Conservation (phyloP, 2,888 invertebrate species). For the Griposia aprilina region DNA sequence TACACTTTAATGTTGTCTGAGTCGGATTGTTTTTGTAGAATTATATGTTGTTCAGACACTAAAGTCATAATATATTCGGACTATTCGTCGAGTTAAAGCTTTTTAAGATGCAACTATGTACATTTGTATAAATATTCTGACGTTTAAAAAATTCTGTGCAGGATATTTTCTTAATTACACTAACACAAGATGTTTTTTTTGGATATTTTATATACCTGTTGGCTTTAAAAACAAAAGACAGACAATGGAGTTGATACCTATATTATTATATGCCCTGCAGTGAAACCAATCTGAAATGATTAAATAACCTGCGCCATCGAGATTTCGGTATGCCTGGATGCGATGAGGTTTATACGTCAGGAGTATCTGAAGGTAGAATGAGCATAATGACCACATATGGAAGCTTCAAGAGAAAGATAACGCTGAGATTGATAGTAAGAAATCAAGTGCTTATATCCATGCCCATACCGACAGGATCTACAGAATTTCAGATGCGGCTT, state of each 20-base stretch:
- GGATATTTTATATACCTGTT: neutral
- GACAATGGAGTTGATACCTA: no score
- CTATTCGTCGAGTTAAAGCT: neutral
- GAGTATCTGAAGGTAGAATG: neutral
- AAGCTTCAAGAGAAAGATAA: neutral
- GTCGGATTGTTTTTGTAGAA: slow-evolving; percentile 6
- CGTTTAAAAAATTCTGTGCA: neutral
- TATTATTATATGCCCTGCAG: no score
- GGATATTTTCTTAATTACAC: neutral
- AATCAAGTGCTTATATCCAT: neutral
- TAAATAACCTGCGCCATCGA: neutral
- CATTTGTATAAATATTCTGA: neutral
- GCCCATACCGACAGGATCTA: neutral
- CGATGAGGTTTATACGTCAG: neutral
- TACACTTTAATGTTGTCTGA: slow-evolving; percentile 11
- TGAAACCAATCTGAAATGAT: neutral
- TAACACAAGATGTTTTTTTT: no score
- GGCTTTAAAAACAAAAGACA: neutral
- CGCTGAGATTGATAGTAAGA: no score
- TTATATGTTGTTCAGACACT: neutral
- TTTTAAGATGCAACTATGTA: neutral
- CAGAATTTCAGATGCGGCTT: neutral
- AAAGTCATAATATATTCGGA: no score
- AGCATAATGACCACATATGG: neutral
- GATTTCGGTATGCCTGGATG: no score